phyloP scores from a whole-genome alignment of 2,113 vertebrate species.

The Rhinopithecus roxellana region DNA sequence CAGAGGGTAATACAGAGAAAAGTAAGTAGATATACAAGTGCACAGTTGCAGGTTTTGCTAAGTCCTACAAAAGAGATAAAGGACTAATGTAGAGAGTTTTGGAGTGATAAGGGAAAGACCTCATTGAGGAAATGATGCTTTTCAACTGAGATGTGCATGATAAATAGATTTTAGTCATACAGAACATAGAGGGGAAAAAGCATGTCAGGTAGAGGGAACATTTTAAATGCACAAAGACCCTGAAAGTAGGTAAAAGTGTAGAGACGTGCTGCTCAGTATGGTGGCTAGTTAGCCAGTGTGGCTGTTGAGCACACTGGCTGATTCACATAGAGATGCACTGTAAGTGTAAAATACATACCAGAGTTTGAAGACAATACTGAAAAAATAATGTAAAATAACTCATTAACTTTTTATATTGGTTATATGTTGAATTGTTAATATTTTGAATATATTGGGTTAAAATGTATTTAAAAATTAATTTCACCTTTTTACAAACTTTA shows the following conservation, averaged over 20 bases:
- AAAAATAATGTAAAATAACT: background rate
- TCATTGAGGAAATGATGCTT: background rate
- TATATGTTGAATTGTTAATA: background rate
- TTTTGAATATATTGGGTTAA: slow-evolving; percentile 27
- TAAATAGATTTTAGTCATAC: background rate
- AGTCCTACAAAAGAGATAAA: background rate
- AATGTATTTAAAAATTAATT: slow-evolving; percentile 34
- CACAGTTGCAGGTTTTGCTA: slow-evolving; percentile 18
- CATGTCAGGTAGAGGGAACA: background rate
- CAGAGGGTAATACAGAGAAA: background rate
- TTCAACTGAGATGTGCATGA: background rate
- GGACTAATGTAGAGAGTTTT: background rate
- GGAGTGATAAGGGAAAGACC: background rate
- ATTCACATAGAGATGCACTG: background rate
- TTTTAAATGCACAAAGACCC: background rate
- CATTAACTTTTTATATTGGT: background rate
- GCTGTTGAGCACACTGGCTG: background rate
- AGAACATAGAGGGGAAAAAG: background rate
- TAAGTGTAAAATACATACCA: background rate
- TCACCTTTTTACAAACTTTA: background rate
- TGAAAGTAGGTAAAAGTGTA: background rate
- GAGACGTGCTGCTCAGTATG: background rate
- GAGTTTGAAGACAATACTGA: background rate
- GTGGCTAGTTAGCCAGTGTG: background rate
- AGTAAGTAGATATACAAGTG: background rate